Evolutionary conservation across 2,113 vertebrate species (phyloP), one percentile per base, ranked within the genome.

Genomic region (Amblyornis subalaris): DNA sequence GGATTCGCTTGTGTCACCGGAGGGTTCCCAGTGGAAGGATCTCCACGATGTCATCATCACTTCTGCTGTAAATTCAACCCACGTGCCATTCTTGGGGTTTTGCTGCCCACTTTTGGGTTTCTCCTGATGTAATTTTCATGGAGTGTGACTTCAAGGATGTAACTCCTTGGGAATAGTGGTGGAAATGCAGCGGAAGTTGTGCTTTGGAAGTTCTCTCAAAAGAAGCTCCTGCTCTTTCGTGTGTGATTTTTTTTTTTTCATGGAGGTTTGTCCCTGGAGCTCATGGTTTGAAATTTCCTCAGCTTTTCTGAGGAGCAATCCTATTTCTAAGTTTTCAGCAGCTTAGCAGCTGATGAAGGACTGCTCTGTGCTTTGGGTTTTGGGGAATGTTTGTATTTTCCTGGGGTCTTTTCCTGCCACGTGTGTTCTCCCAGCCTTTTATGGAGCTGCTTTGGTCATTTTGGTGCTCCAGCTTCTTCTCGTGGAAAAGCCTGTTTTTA

Each of bases 1-100:
- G 6, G 2, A 0, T 26, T 26, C 2, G 0, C 33, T 13, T 6
- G 36, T 31, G 48, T 9, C 88, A 5, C 11, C 2, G 0, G 14
- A 11, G 55, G 21, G 7, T 61, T 17, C 31, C 2, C 6, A 26
- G 8, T 1, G 54, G 28, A 24, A 15, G 21, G 21, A 48, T 50
- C 47, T 71, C 10, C 12, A 18, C 6, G 3, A 6, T 8, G 1
- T 40, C 22, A 12, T 44, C 2, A 1, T 9, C 21, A 0, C 31
- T 19, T 18, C 69, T 13, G 12, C 22, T 48, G 48, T 6, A 24
- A 4, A 36, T 22, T 3, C 3, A 4, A 18, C 57, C 76, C 4
- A 0, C 2, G 40, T 57, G 87, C 69, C 3, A 0, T 24, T 24
- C 19, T 4, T 3, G 31, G 58, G 38, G 40, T 35, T 36, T 75